Evolutionary conservation across 2,113 vertebrate genomes (phyloP).

Genomic region (Aldabrachelys gigantea): DNA sequence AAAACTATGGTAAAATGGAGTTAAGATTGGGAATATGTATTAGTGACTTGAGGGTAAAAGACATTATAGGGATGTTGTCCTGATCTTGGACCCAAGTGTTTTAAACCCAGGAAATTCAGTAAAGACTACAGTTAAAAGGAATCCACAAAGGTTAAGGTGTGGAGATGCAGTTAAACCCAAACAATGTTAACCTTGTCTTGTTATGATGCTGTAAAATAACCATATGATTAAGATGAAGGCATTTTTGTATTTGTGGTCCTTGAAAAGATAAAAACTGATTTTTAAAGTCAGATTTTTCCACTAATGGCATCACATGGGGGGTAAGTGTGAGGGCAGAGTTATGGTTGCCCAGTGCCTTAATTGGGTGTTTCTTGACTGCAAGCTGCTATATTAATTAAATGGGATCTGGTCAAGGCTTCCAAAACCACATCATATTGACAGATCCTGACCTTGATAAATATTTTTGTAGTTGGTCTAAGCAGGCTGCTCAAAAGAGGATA

Average conservation of each 20-base stretch:
- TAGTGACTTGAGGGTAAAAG: background rate
- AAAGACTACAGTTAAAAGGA: background rate
- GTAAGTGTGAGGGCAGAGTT: background rate
- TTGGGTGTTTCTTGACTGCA: background rate
- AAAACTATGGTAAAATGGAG: background rate
- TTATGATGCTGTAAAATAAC: background rate
- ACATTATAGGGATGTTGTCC: background rate
- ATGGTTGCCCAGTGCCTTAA: background rate
- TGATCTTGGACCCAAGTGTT: slow-evolving; percentile 1
- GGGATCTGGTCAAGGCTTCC: background rate
- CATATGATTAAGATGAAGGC: background rate
- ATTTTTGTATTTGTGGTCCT: background rate
- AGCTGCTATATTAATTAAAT: background rate
- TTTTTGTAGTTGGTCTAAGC: background rate
- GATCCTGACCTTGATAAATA: background rate
- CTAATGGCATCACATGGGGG: background rate
- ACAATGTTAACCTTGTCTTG: background rate
- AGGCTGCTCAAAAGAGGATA: slow-evolving; percentile 21
- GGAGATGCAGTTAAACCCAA: background rate
- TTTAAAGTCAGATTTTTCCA: background rate
- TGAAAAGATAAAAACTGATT: background rate
- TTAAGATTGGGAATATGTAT: slow-evolving; percentile 1
- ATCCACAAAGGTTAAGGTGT: background rate
- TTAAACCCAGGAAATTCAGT: background rate
- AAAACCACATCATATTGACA: background rate